Conservation (phyloP, 2,113 vertebrate species). For the Recurvirostra avosetta region DNA sequence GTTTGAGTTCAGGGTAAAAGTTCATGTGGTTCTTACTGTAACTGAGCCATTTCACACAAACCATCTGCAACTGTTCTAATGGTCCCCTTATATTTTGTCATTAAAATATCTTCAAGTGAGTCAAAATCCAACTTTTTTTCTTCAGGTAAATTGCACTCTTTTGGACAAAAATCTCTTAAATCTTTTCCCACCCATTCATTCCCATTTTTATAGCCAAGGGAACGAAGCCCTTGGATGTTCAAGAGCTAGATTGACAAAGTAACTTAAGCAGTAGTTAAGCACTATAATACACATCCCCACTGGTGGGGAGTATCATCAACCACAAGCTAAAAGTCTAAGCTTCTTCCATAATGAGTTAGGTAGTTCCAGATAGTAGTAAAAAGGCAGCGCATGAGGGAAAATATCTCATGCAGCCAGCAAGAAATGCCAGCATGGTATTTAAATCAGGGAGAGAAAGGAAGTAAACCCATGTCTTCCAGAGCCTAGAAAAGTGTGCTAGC, state of each 20-base stretch:
- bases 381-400: background rate
- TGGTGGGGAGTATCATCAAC: background rate
- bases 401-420: background rate
- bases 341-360: background rate
- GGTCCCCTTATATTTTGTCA: background rate
- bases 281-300: background rate
- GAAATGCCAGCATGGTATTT: background rate
- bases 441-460: background rate
- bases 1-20: constrained; percentile 53
- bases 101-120: constrained; percentile 14
- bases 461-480: background rate
- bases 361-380: background rate
- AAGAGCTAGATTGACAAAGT: background rate
- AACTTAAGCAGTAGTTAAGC: background rate
- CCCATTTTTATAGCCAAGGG: background rate
- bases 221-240: background rate
- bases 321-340: background rate
- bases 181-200: background rate
- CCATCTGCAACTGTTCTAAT: constrained; percentile 7
- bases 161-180: background rate
- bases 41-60: constrained; percentile 42
- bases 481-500: background rate
- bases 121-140: background rate
- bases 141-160: background rate
- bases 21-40: constrained; percentile 40